Evolutionary conservation across 2,888 invertebrate species (phyloP).

Genomic region (Pollenia amentaria): DNA sequence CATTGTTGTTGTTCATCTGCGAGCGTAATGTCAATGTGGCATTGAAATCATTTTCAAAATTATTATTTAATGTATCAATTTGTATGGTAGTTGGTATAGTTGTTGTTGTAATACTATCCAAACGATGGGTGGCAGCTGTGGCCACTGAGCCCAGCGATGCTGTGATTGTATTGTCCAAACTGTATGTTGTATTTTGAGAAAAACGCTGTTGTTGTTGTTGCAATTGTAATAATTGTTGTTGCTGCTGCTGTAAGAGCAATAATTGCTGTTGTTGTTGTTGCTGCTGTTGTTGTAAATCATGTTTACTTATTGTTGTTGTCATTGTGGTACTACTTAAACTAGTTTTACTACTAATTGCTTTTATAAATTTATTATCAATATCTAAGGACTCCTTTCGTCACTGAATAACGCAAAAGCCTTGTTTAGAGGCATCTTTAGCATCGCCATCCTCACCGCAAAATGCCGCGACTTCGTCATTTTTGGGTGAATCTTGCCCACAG

Average conservation of each 20-base stretch:
- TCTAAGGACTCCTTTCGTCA: constrained; percentile 88
- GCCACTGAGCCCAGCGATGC: constrained; percentile 65
- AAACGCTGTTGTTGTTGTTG: constrained; percentile 71
- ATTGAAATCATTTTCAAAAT: constrained; percentile 74
- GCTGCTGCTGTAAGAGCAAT: constrained; percentile 74
- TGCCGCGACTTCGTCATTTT: constrained; percentile 86
- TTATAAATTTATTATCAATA: constrained; percentile 85
- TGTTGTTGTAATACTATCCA: constrained; percentile 82
- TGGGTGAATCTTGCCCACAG: constrained; percentile 88
- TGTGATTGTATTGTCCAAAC: constrained; percentile 71
- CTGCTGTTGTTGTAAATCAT: constrained; percentile 82
- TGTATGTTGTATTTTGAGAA: constrained; percentile 71
- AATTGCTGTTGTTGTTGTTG: constrained; percentile 78
- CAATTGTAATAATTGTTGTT: constrained; percentile 75
- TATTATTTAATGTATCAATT: constrained; percentile 81
- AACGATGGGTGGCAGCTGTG: constrained; percentile 76
- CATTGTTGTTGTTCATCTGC: constrained; percentile 70
- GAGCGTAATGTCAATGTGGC: constrained; percentile 70
- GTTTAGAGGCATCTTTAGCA: constrained; percentile 88
- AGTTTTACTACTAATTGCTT: constrained; percentile 85
- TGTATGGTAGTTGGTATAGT: constrained; percentile 77
- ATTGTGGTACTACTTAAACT: constrained; percentile 85
- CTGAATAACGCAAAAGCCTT: constrained; percentile 91
- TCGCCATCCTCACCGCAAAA: constrained; percentile 85
- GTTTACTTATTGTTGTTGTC: constrained; percentile 85